A percentile compares a stretch with the other conserved stretches of the same genome.
Evolutionary conservation across 2,888 invertebrate genomes (phyloP).

Genomic region (Aphrophora alni): DNA sequence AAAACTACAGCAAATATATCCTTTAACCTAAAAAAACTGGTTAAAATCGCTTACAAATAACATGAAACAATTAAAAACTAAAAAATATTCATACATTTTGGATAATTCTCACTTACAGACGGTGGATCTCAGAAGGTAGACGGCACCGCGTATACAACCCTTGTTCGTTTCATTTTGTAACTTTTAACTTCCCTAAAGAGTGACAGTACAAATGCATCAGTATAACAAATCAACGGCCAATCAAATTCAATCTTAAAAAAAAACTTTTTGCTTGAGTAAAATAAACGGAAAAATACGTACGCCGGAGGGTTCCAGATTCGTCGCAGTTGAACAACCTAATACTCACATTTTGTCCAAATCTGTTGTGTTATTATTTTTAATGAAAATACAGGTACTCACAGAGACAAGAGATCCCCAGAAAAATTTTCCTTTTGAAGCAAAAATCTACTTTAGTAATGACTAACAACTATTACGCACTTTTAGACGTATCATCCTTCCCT

Average conservation of each 20-base stretch:
- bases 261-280: background rate
- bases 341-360: background rate
- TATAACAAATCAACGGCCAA: conserved; percentile 28
- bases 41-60: background rate
- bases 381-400: background rate
- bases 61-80: background rate
- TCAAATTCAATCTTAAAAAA: background rate
- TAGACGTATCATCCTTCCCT: background rate
- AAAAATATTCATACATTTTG: conserved; percentile 23
- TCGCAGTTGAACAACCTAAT: background rate
- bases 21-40: background rate
- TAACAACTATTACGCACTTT: background rate
- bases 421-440: background rate
- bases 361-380: background rate
- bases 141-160: background rate
- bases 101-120: conserved; percentile 31
- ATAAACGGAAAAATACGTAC: conserved; percentile 34
- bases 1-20: background rate
- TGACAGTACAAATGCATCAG: conserved; percentile 35
- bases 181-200: conserved; percentile 34
- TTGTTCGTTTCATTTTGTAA: background rate
- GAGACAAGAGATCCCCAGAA: background rate
- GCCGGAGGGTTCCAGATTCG: conserved; percentile 11
- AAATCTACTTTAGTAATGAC: background rate
- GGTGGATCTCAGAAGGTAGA: background rate